Conservation (phyloP, 1,140 invertebrate species). For the Pomacea maculata region DNA sequence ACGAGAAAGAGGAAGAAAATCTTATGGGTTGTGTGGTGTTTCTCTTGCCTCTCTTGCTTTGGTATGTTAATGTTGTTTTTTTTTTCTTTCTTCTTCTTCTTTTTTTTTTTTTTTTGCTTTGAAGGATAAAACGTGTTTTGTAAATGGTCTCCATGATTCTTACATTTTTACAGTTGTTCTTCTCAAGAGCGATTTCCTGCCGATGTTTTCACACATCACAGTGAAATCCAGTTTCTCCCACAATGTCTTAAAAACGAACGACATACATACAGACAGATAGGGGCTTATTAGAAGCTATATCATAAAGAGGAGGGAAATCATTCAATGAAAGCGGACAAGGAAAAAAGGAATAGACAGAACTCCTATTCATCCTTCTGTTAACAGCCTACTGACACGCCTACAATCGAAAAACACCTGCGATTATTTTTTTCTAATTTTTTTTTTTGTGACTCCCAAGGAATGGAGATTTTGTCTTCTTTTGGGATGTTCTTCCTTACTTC, state of each 20-base stretch:
- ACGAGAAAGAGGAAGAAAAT: neutral
- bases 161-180: neutral
- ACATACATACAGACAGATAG: constrained; percentile 3
- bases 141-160: neutral
- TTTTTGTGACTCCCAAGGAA: neutral
- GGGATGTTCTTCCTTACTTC: neutral
- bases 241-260: neutral
- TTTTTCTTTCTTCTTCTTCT: neutral
- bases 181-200: neutral
- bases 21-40: neutral
- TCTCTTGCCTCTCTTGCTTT: constrained; percentile 1
- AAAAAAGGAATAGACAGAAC: neutral
- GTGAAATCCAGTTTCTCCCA: neutral
- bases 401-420: neutral
- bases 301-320: neutral
- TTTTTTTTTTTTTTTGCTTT: neutral
- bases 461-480: neutral
- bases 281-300: neutral
- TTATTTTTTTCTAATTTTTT: neutral
- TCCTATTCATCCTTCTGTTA: neutral
- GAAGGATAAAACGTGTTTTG: neutral
- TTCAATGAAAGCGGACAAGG: neutral
- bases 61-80: neutral
- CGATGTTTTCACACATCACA: no score
- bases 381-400: neutral